phyloP scores from a whole-genome alignment of 2,797 vertebrate genomes.

The Eleutherodactylus coqui region DNA sequence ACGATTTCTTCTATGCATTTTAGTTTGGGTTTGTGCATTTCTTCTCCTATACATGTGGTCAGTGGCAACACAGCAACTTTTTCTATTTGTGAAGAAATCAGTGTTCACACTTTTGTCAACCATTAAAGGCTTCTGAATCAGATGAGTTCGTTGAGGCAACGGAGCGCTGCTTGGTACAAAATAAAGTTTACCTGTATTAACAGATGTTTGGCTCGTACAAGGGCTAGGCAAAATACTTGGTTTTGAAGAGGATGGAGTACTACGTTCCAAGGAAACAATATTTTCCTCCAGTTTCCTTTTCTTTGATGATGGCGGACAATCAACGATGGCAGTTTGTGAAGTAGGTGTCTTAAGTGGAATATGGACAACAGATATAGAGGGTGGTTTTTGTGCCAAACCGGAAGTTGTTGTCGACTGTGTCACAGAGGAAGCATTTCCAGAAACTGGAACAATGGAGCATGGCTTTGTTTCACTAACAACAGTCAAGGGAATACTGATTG shows the following conservation, averaged over 20 bases:
- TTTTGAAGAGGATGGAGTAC: background rate
- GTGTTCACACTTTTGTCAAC: constrained; percentile 22
- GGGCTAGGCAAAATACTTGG: background rate
- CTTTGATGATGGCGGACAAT: background rate
- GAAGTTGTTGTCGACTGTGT: background rate
- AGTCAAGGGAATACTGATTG: background rate
- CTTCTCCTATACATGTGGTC: background rate
- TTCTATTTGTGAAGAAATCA: background rate
- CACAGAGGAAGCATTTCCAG: background rate
- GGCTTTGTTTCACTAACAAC: background rate
- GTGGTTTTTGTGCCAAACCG: background rate
- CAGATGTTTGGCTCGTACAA: background rate
- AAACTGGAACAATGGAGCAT: background rate
- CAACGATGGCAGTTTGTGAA: background rate
- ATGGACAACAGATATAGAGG: background rate
- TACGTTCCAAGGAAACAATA: background rate
- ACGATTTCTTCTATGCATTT: background rate
- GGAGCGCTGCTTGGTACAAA: background rate
- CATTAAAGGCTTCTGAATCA: background rate
- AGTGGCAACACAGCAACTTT: background rate
- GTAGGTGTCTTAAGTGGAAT: background rate
- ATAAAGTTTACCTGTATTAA: background rate
- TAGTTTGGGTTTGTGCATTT: background rate
- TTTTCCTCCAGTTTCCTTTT: constrained; percentile 11
- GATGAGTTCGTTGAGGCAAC: background rate